Base-by-base conservation (phyloP, 2,888 invertebrate species). In the Beris morrisii region DNA sequence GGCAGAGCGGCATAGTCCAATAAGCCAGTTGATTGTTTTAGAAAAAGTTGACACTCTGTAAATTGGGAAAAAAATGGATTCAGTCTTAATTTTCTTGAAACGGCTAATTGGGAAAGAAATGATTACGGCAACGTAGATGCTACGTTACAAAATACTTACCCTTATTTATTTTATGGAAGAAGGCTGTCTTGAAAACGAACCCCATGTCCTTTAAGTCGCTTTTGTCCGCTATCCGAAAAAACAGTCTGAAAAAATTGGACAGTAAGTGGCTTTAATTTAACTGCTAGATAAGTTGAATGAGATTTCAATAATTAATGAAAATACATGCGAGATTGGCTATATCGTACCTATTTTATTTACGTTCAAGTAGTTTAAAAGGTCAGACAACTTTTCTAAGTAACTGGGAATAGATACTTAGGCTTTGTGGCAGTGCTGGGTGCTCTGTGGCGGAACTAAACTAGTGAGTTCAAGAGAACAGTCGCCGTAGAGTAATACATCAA, bases 1-100 rank as follows among this genome's bases (percentile, higher is more conserved):
- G 77, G 76, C 73, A 77, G 70, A 68, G 72, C 68, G 70, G 75
- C 74, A 70, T 75, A 74, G 71, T 76, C 76, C 69, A 77, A 66
- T 67, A 71, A 69, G 64, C 77, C 77, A 66, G 72, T 69, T 61
- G 74, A 69, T 70, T 74, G 69, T 66, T 73, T 73, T 69, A 77
- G 71, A 56, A 73, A 70, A 43, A 77, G 73, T 69, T 75, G 74
- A 72, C 77, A 77, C 72, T 76, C 77, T 77, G 56, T 45, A 68
- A 69, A 44, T 32, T 6, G 9, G 30, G 4, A 12, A 28, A 4
- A 58, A 55, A 22, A 22, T 3, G 32, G 43, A 45, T 45, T 9
- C 22, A 22, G 22, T 22, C 22, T 22, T 22, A 22, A 22, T 22
- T 22, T 22, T 22, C 7, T 44, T 1, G 32, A 31, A 7, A n/a